Conservation (phyloP, 1,140 invertebrate species). For the Oryzaephilus surinamensis region DNA sequence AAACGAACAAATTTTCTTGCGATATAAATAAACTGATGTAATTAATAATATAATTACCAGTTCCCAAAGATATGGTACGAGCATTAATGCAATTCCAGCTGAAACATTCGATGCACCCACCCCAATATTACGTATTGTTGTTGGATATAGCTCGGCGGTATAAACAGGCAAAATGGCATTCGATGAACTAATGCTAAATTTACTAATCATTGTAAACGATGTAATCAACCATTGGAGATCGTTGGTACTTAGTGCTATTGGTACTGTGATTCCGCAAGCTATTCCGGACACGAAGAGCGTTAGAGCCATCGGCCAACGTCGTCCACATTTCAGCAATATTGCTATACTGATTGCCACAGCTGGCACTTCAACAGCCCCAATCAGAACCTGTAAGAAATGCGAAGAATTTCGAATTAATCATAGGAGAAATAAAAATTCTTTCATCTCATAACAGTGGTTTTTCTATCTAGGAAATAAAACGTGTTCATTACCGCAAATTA, state of each 20-base stretch:
- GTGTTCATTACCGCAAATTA: no score
- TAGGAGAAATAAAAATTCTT: not conserved
- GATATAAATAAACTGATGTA: conserved; percentile 2
- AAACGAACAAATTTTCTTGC: conserved; percentile 5
- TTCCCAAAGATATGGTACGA: conserved; percentile 62
- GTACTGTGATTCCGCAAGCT: conserved; percentile 48
- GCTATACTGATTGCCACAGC: conserved; percentile 60
- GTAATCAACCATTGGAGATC: conserved; percentile 36
- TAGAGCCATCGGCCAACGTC: conserved; percentile 53
- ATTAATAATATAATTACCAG: conserved; percentile 43
- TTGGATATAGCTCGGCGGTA: conserved; percentile 63
- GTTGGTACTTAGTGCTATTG: conserved; percentile 19
- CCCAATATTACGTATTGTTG: conserved; percentile 58
- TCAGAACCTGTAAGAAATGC: conserved; percentile 39
- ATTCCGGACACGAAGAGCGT: conserved; percentile 52
- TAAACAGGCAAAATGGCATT: conserved; percentile 64
- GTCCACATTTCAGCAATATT: conserved; percentile 55
- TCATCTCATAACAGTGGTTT: conserved; percentile 1
- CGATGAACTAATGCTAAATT: conserved; percentile 56
- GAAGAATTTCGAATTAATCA: not conserved
- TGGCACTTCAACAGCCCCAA: conserved; percentile 59
- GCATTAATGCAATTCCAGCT: conserved; percentile 55
- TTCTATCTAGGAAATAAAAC: no score
- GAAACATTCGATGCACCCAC: conserved; percentile 60
- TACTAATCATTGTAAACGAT: conserved; percentile 40